Percentiles rank a stretch among this genome's conserved stretches.
Conservation (phyloP, 2,888 invertebrate species). For the Acleris literana region DNA sequence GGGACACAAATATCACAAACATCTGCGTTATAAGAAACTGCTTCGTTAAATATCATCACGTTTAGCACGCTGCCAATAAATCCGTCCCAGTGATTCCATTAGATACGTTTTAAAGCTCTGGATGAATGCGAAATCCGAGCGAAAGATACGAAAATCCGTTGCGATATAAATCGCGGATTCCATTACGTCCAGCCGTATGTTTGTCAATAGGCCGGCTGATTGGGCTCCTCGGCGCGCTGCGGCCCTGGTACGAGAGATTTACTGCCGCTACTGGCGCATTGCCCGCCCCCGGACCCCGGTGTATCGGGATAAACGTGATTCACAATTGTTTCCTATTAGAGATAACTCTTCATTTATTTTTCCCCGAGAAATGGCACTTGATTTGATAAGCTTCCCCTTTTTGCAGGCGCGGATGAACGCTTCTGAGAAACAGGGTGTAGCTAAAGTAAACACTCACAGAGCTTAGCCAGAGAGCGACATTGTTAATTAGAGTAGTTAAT, state of each 20-base stretch:
- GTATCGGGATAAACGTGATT: no score
- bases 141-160: conserved; percentile 50
- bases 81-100: conserved; percentile 33
- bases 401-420: no score
- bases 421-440: no score
- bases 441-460: background rate
- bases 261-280: conserved; percentile 34
- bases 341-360: no score
- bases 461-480: background rate
- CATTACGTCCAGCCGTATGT: conserved; percentile 76
- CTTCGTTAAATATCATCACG: conserved; percentile 25
- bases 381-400: no score
- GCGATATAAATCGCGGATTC: conserved; percentile 68
- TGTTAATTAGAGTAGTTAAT: conserved; percentile 14
- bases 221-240: conserved; percentile 69
- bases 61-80: conserved; percentile 23
- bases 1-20: conserved; percentile 16
- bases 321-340: no score
- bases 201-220: conserved; percentile 80
- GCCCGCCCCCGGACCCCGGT: conserved; percentile 20
- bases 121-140: conserved; percentile 36
- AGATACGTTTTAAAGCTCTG: conserved; percentile 34
- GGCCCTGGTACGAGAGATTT: conserved; percentile 56
- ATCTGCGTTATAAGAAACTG: conserved; percentile 16
- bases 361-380: no score